phyloP scores from a whole-genome alignment of 2,797 vertebrate species.

The Myoxocephalus aenaeus region DNA sequence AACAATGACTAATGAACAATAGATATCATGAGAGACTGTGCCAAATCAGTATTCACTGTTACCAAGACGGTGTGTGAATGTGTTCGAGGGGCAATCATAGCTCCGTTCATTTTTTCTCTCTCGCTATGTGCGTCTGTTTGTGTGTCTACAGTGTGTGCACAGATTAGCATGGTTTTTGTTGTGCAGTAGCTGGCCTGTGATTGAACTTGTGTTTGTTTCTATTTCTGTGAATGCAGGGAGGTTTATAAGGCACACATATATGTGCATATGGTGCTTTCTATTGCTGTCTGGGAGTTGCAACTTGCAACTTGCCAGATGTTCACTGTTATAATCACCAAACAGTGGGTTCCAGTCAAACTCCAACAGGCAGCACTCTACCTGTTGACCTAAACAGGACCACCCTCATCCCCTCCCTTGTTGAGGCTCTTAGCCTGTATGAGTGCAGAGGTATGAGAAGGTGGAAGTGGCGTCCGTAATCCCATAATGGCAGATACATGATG shows the following conservation, averaged over 20 bases:
- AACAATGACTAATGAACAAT: slow-evolving; percentile 84
- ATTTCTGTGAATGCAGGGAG: not conserved
- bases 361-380: slow-evolving; percentile 22
- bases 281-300: not conserved
- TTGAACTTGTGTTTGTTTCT: not conserved
- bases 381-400: slow-evolving; percentile 34
- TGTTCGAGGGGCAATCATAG: slow-evolving; percentile 34
- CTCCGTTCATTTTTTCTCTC: slow-evolving; percentile 49
- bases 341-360: slow-evolving; percentile 15
- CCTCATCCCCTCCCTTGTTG: not conserved
- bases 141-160: slow-evolving; percentile 15
- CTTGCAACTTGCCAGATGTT: not conserved
- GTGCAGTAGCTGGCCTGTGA: slow-evolving; percentile 21
- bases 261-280: not conserved
- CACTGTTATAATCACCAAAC: not conserved
- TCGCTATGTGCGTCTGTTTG: slow-evolving; percentile 18
- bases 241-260: not conserved
- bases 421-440: slow-evolving; percentile 32
- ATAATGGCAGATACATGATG: slow-evolving; percentile 81
- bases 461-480: slow-evolving; percentile 76
- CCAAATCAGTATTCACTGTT: slow-evolving; percentile 77
- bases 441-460: slow-evolving; percentile 63
- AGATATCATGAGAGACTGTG: slow-evolving; percentile 77
- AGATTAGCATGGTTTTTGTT: slow-evolving; percentile 3
- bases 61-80: slow-evolving; percentile 28